phyloP scores from a whole-genome alignment of 1,140 invertebrate genomes.

The Drosophila kanapiae region DNA sequence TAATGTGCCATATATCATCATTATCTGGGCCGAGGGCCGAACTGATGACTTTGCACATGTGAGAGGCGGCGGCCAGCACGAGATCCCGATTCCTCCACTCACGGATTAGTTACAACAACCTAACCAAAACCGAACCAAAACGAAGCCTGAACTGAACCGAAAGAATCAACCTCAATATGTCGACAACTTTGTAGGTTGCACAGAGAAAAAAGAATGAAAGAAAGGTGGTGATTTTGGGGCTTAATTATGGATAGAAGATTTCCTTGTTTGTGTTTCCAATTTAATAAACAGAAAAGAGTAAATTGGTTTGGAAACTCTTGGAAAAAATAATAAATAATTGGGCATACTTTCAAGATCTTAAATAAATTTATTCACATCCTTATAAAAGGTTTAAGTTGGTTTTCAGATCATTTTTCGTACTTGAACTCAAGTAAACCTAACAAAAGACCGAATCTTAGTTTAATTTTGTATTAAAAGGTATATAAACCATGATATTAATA shows the following conservation, averaged over 20 bases:
- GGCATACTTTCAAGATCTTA: no score
- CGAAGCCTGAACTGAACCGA: constrained; percentile 39
- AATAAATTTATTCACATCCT: no score
- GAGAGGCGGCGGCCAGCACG: constrained; percentile 64
- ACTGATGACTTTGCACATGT: constrained; percentile 81
- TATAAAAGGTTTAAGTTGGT: no score
- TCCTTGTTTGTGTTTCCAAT: no score
- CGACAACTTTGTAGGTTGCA: constrained; percentile 72
- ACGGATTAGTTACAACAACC: constrained; percentile 70
- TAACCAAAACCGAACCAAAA: constrained; percentile 25
- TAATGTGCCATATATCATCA: constrained; percentile 80
- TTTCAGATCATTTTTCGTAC: no score
- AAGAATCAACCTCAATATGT: constrained; percentile 81
- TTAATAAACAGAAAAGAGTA: no score
- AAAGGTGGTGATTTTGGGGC: not conserved
- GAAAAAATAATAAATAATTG: no score
- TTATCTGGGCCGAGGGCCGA: constrained; percentile 67
- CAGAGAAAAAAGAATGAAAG: not conserved
- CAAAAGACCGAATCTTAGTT: no score
- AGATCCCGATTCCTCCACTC: constrained; percentile 32
- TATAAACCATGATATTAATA: no score
- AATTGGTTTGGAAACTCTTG: no score
- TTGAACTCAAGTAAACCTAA: no score
- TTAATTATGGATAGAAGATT: not conserved
- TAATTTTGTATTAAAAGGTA: no score